These are phyloP conservation scores for Epizoanthus stellaris DNA, from an alignment of 92 coral and sea anemone genomes.

Conservation along the genomic window DNA sequence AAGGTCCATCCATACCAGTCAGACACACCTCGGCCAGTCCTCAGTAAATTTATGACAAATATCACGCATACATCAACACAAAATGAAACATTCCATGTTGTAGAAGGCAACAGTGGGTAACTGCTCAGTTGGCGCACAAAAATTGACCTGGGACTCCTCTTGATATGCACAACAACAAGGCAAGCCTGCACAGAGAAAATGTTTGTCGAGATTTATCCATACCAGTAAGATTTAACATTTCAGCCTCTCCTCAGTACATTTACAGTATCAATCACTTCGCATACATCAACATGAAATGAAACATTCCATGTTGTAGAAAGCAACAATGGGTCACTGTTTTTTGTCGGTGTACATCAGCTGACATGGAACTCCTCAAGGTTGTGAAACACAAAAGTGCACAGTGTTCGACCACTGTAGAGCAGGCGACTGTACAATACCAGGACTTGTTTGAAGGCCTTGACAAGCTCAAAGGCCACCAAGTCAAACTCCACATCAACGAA, in stretches of 20 bases:
- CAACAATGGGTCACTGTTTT: too few species aligned
- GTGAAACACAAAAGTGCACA: neutral
- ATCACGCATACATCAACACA: neutral
- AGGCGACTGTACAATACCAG: neutral
- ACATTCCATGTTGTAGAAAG: too few species aligned
- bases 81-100: constrained; percentile 23
- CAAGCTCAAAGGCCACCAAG: constrained; percentile 28
- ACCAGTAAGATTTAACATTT: too few species aligned
- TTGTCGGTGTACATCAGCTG: neutral
- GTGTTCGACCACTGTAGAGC: constrained; percentile 9
- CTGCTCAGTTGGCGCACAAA: neutral
- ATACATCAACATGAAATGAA: too few species aligned
- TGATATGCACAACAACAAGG: too few species aligned
- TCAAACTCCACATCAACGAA: constrained; percentile 35
- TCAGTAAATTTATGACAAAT: constrained; percentile 2
- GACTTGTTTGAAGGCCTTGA: constrained; percentile 41
- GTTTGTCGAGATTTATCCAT: too few species aligned
- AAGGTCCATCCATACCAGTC: too few species aligned
- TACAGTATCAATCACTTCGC: too few species aligned
- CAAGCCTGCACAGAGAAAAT: too few species aligned
- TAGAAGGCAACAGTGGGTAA: constrained; percentile 28
- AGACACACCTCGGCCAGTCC: neutral
- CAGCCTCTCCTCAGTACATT: too few species aligned
- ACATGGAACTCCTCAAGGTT: constrained; percentile 7
- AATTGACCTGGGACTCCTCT: too few species aligned